A percentile compares a stretch with the other conserved stretches of the same genome.
Evolutionary conservation across 2,888 invertebrate species (phyloP).

Genomic region (Amphipoea lucens): DNA sequence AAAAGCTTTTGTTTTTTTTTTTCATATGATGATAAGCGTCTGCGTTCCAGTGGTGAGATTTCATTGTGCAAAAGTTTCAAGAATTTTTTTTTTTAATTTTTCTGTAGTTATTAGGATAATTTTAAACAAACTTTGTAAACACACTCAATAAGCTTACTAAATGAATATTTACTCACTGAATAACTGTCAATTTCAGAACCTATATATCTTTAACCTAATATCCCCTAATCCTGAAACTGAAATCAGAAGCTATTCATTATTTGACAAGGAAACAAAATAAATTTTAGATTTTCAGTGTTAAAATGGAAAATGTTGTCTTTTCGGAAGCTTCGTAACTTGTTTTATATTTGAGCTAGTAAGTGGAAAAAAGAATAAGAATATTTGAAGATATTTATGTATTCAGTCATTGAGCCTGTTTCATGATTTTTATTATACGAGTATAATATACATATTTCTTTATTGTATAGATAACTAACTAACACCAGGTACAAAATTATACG

Average conservation of each 20-base stretch:
- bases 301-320: background rate
- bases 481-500: too few relatives aligned
- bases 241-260: constrained; percentile 29
- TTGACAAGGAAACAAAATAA: constrained; percentile 14
- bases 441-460: too few relatives aligned
- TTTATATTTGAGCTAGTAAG: background rate
- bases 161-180: background rate
- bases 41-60: background rate
- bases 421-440: too few relatives aligned
- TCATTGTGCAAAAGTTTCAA: background rate
- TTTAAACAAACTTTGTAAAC: too few relatives aligned
- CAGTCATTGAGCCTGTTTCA: too few relatives aligned
- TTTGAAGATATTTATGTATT: background rate
- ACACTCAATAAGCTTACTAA: background rate
- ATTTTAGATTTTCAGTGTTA: constrained; percentile 10
- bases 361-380: too few relatives aligned
- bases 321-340: background rate
- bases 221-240: constrained; percentile 2
- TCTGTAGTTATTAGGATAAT: too few relatives aligned
- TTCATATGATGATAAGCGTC: background rate
- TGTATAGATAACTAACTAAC: too few relatives aligned
- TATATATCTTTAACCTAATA: constrained; percentile 20
- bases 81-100: background rate
- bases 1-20: background rate
- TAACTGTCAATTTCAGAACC: constrained; percentile 4